Evolutionary conservation across 2,888 invertebrate species (phyloP), one percentile per base, ranked within the genome.

Genomic region (Lasioglossum figueresi): DNA sequence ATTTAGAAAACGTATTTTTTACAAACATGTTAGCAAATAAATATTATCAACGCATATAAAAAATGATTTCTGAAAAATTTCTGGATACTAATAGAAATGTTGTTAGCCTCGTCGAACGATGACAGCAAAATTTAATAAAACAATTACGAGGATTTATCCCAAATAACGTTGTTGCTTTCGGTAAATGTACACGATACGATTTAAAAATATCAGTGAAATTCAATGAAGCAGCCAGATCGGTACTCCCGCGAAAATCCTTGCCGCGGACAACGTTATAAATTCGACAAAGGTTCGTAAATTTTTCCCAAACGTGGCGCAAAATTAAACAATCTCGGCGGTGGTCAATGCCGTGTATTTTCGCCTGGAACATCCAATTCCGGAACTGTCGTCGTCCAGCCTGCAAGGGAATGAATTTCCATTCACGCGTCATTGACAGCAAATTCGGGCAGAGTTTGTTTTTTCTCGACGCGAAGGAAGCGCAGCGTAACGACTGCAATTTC

Each of bases 401-500:
- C 19, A 19, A 40, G 23, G 34, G n/a, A 40, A 75, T 45, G 75
- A 48, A 81, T 81, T 82, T 81, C 70, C 82, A 70, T 45, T 68
- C 73, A 27, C 48, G 34, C 81, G 75, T 70, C 71, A 76, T 72
- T 76, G 40, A 34, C 59, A 40, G 48, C 31, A 76, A 76, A 81
- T 71, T 72, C 59, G 40, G 34, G 48, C 48, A 34, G 34, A 59
- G 63, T 82, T 59, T 48, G 70, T 83, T 81, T 71, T 52, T 40
- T 16, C n/a, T 19, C 4, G n/a, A 19, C 48, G 8, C 70, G 48
- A 76, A 71, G 76, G 76, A 70, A 83, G 71, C 70, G 59, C 75
- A 31, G 14, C 37, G 72, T 76, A 68, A 83, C 63, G 23, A 56
- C 74, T 37, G 66, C 83, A 83, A 83, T 82, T 84, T 83, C 68